Percentiles rank a stretch among this genome's conserved stretches.
Evolutionary conservation across 2,113 vertebrate genomes (phyloP).

Genomic region (Lanius ludovicianus): DNA sequence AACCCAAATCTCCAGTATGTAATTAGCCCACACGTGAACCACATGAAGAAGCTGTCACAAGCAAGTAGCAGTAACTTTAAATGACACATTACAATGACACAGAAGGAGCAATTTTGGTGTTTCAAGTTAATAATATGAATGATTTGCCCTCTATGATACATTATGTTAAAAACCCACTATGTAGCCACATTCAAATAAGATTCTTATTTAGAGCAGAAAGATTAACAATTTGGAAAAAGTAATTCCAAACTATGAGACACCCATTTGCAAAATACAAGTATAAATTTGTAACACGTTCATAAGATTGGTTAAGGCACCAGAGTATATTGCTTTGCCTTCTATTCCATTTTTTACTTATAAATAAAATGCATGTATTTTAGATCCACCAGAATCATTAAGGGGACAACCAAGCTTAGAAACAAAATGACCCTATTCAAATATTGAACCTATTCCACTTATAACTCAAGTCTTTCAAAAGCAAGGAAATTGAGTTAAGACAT

Average conservation of each 20-base stretch:
- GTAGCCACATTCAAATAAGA: constrained; percentile 52
- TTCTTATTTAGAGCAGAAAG: constrained; percentile 64
- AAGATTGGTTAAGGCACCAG: constrained; percentile 9
- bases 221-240: constrained; percentile 63
- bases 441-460: neutral
- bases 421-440: neutral
- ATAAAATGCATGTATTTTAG: constrained; percentile 11
- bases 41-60: constrained; percentile 13
- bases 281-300: neutral
- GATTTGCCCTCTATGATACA: constrained; percentile 36
- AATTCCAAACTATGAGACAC: constrained; percentile 61
- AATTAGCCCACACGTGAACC: neutral
- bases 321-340: neutral
- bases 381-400: neutral
- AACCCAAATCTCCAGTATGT: neutral
- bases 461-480: neutral
- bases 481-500: constrained; percentile 9
- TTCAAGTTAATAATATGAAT: constrained; percentile 49
- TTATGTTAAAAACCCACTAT: constrained; percentile 47
- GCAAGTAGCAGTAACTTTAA: constrained; percentile 18
- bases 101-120: constrained; percentile 41
- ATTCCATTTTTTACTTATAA: neutral
- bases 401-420: constrained; percentile 2
- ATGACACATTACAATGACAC: constrained; percentile 46
- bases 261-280: constrained; percentile 33